Conservation (phyloP, 2,888 invertebrate species). For the Heliconius erato region DNA sequence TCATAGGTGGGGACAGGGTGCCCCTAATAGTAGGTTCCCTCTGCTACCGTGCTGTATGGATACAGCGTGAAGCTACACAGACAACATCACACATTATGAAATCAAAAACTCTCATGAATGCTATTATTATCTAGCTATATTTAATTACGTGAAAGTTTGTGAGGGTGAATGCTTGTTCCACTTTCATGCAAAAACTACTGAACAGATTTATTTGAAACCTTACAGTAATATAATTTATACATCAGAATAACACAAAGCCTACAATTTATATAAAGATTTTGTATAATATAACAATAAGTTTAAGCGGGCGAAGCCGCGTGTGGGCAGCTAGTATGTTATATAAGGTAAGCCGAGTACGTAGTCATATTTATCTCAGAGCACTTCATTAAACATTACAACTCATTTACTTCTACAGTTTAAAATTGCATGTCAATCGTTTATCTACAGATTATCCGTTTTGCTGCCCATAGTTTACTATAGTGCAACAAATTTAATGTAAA, state of each 20-base stretch:
- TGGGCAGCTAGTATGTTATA: conserved; percentile 3
- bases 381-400: conserved; percentile 44
- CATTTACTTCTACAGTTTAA: conserved; percentile 42
- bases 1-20: too few species aligned
- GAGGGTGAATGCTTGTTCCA: too few species aligned
- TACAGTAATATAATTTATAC: too few species aligned
- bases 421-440: conserved; percentile 44
- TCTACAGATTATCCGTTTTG: conserved; percentile 38
- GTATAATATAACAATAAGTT: too few species aligned
- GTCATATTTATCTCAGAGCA: conserved; percentile 39
- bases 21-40: too few species aligned
- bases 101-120: not conserved
- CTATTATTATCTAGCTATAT: not conserved
- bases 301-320: too few species aligned
- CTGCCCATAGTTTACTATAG: not conserved
- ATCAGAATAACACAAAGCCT: too few species aligned
- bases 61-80: not conserved
- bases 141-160: not conserved
- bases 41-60: too few species aligned
- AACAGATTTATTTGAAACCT: too few species aligned
- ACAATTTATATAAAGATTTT: too few species aligned
- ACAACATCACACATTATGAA: not conserved
- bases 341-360: conserved; percentile 25
- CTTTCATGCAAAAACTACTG: too few species aligned
- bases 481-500: not conserved